phyloP scores from a whole-genome alignment of 1,140 invertebrate genomes.

The Eueides isabella region DNA sequence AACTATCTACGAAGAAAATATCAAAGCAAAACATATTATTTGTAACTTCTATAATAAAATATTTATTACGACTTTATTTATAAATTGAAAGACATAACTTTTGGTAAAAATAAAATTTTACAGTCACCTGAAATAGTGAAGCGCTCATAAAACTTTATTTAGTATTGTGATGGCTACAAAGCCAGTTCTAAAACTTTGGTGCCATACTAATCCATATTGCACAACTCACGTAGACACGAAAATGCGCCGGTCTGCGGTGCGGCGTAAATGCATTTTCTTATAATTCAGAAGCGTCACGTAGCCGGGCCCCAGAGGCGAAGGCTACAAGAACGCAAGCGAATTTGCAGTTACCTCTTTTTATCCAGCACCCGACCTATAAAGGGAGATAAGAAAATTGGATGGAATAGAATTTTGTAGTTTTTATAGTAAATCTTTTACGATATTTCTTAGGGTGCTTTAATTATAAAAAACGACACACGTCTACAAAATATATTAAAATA shows the following conservation, averaged over 20 bases:
- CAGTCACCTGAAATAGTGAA: slow-evolving; percentile 29
- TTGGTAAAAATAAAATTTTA: slow-evolving; percentile 24
- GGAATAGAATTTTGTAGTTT: slow-evolving; percentile 48
- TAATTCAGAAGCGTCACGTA: slow-evolving; percentile 78
- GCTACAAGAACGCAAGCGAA: slow-evolving; percentile 67
- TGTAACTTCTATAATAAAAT: background rate
- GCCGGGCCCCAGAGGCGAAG: slow-evolving; percentile 59
- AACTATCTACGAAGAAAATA: background rate
- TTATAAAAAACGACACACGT: background rate
- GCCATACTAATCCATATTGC: slow-evolving; percentile 61
- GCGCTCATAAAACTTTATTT: slow-evolving; percentile 31
- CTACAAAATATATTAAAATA: no score
- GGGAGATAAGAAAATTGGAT: slow-evolving; percentile 70
- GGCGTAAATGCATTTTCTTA: slow-evolving; percentile 79
- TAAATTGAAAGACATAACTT: slow-evolving; percentile 2
- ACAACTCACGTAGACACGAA: slow-evolving; percentile 67
- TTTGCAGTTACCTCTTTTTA: slow-evolving; percentile 76
- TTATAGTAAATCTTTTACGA: slow-evolving; percentile 28
- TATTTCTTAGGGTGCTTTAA: slow-evolving; percentile 29
- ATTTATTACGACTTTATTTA: background rate
- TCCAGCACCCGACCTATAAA: slow-evolving; percentile 64
- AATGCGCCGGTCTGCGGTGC: slow-evolving; percentile 61
- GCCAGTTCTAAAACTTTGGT: slow-evolving; percentile 49
- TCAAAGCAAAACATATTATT: background rate
- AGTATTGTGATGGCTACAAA: slow-evolving; percentile 37